Conservation (phyloP, 2,888 invertebrate genomes). For the Ceratothoa steindachneri region DNA sequence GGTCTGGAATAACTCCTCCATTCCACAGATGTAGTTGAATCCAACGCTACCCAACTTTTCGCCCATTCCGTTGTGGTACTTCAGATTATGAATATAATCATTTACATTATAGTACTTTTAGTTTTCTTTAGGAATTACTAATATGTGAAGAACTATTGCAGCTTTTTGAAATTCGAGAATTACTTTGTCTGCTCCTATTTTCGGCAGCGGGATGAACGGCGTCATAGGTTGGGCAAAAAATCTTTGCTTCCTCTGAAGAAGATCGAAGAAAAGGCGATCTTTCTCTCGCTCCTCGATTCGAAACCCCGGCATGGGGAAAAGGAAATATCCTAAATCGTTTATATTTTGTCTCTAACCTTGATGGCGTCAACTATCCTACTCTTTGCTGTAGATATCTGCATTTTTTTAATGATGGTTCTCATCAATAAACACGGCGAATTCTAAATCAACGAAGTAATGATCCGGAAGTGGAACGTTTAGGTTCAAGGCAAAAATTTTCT, state of each 20-base stretch:
- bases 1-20: background rate
- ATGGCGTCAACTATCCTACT: background rate
- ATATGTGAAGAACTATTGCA: background rate
- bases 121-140: background rate
- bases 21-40: background rate
- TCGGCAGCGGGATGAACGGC: background rate
- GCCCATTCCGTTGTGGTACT: background rate
- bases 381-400: background rate
- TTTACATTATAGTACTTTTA: background rate
- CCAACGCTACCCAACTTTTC: background rate
- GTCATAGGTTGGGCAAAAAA: background rate
- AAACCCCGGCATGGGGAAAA: background rate
- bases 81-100: background rate
- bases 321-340: background rate
- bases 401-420: background rate
- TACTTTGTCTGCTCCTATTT: background rate
- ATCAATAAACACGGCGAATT: background rate
- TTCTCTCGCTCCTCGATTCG: background rate
- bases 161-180: background rate
- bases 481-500: background rate
- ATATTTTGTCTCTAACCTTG: background rate
- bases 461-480: background rate
- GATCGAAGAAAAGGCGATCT: background rate
- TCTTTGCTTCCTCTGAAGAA: background rate
- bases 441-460: background rate